Evolutionary conservation across 2,797 vertebrate species (phyloP), one percentile per base, ranked within the genome.

Genomic region (Myotis findleyi): DNA sequence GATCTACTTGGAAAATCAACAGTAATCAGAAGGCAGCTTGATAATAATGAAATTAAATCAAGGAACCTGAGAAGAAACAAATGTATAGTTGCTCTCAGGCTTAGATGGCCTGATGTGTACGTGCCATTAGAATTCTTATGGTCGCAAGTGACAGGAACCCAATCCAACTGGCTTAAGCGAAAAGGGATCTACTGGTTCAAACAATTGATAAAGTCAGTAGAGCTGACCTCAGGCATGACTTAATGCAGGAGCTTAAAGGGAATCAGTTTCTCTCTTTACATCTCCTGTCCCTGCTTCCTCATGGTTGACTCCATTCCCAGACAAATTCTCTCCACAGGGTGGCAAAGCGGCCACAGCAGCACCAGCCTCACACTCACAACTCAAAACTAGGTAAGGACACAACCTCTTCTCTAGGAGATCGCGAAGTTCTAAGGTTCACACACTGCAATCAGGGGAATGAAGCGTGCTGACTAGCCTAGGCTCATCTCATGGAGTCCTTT

Each of bases 1-100:
- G 69, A 49, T 13, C 30, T 23, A 62, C 47, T 53, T 55, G 27
- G 73, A 81, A 72, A 86, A 53, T 36, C 75, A 75, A 41, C 14
- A 76, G n/a, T 64, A 91, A 80, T 57, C 33, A 92, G 62, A 76
- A 93, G 71, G n/a, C 36, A 72, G 33, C 49, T 64, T 71, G 66
- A 18, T 71, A 51, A 80, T 55, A 64, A 89, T 41, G 25, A 89
- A 47, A 57, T 33, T 6, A 91, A 83, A 89, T 59, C 4, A 44
- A 84, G 51, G 82, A 80, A 87, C 51, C 12, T 75, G 14, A 69
- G 47, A 59, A 64, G 27, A 91, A 93, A 84, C 53, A 44, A 69
- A 72, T 13, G n/a, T 2, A 4, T 7, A 87, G 57, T 38, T 66
- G 36, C 69, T 25, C 18, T 44, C n/a, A n/a, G 76, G 17, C 55